Percentiles rank a stretch among this genome's conserved stretches.
Conservation (phyloP, 2,113 vertebrate genomes). For the Calcarius ornatus region DNA sequence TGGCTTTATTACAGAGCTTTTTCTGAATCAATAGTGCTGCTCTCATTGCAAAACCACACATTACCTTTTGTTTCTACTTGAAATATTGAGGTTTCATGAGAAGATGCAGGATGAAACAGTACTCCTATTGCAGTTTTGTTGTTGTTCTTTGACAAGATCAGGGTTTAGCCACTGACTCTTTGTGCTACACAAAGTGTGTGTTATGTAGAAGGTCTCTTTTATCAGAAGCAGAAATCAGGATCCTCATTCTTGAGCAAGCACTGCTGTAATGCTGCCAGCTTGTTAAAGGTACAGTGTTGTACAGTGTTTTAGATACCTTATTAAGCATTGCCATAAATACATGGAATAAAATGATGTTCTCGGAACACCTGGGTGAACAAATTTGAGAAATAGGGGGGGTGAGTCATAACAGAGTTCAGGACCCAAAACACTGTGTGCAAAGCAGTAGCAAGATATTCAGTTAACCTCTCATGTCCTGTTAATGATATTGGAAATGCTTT, state of each 20-base stretch:
- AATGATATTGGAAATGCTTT: background rate
- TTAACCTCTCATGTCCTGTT: slow-evolving; percentile 18
- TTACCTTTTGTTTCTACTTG: background rate
- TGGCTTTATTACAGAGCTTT: background rate
- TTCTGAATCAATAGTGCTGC: background rate
- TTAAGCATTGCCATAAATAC: background rate
- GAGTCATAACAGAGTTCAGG: slow-evolving; percentile 12
- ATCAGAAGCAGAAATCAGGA: background rate
- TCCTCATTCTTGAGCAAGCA: background rate
- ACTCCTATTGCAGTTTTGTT: background rate
- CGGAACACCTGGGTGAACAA: background rate
- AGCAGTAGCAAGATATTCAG: background rate
- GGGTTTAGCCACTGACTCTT: background rate
- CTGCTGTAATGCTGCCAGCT: background rate
- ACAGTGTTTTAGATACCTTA: background rate
- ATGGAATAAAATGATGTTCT: background rate
- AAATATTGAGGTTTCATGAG: background rate
- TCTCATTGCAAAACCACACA: background rate
- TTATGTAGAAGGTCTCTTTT: background rate
- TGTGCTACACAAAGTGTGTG: background rate
- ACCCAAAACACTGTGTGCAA: background rate
- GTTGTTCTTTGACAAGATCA: background rate
- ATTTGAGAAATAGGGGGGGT: background rate
- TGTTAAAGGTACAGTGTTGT: background rate
- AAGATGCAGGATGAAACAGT: background rate